phyloP scores from a whole-genome alignment of 2,888 invertebrate species.

The Cheiracanthium punctorium region DNA sequence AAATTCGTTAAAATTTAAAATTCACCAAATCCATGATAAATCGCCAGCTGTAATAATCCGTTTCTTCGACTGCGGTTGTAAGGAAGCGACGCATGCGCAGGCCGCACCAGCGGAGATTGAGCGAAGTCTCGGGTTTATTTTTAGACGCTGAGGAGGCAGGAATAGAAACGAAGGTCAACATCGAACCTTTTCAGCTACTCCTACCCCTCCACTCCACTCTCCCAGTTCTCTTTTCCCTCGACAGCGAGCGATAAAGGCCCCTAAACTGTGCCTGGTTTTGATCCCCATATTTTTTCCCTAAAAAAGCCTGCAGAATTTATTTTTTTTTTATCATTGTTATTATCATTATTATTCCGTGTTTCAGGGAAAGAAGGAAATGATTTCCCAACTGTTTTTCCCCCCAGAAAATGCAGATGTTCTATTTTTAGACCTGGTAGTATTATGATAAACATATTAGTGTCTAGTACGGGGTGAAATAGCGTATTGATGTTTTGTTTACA shows the following conservation, averaged over 20 bases:
- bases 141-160: constrained; percentile 67
- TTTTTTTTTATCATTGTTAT: background rate
- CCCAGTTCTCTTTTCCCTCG: background rate
- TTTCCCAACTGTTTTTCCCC: background rate
- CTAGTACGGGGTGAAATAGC: background rate
- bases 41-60: background rate
- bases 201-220: constrained; percentile 27
- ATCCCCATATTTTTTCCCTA: constrained; percentile 8
- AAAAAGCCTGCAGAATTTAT: background rate
- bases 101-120: constrained; percentile 52
- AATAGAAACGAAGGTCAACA: constrained; percentile 69
- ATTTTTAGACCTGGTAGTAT: background rate
- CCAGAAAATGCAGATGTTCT: background rate
- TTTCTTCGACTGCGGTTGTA: constrained; percentile 51
- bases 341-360: background rate
- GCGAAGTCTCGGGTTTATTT: constrained; percentile 65
- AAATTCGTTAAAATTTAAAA: background rate
- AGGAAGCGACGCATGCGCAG: constrained; percentile 44
- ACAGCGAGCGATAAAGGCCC: background rate
- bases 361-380: background rate
- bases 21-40: constrained; percentile 23
- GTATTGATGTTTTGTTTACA: background rate
- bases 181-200: constrained; percentile 69
- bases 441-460: background rate
- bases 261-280: background rate